Percentiles rank a stretch among this genome's conserved stretches.
Conservation (phyloP, 2,113 vertebrate species). For the Notothenia rossii region DNA sequence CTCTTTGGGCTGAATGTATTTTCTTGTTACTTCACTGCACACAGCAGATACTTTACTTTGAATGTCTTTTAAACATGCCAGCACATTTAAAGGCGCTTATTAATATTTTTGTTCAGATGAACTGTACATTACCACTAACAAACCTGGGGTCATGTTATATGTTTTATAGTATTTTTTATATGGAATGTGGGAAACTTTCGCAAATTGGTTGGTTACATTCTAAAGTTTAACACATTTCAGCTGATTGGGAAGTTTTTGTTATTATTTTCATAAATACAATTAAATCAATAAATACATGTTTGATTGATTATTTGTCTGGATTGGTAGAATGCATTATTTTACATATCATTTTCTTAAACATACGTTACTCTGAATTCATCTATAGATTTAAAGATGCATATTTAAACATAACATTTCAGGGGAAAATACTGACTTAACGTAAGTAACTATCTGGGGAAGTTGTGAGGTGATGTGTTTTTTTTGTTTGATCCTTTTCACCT, state of each 20-base stretch:
- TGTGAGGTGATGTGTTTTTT: too few relatives aligned
- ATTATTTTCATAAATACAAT: not conserved
- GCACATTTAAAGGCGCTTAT: not conserved
- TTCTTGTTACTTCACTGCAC: constrained; percentile 1
- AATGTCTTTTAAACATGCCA: not conserved
- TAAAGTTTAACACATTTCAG: not conserved
- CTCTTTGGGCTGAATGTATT: constrained; percentile 36
- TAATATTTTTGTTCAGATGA: not conserved
- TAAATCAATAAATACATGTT: not conserved
- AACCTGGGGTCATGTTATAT: not conserved
- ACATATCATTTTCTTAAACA: not conserved
- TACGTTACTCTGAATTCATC: too few relatives aligned
- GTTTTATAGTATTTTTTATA: not conserved
- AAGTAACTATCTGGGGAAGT: too few relatives aligned
- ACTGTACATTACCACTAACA: not conserved
- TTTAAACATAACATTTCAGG: too few relatives aligned
- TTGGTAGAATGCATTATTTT: not conserved
- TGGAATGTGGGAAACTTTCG: not conserved
- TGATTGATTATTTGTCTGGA: not conserved
- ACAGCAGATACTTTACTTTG: not conserved
- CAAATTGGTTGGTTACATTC: not conserved
- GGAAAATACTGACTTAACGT: too few relatives aligned
- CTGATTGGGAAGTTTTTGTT: not conserved
- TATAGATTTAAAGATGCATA: too few relatives aligned
- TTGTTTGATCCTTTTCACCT: too few relatives aligned